Base-by-base conservation (phyloP, 2,888 invertebrate species). In the Rhaphigaster nebulosa region DNA sequence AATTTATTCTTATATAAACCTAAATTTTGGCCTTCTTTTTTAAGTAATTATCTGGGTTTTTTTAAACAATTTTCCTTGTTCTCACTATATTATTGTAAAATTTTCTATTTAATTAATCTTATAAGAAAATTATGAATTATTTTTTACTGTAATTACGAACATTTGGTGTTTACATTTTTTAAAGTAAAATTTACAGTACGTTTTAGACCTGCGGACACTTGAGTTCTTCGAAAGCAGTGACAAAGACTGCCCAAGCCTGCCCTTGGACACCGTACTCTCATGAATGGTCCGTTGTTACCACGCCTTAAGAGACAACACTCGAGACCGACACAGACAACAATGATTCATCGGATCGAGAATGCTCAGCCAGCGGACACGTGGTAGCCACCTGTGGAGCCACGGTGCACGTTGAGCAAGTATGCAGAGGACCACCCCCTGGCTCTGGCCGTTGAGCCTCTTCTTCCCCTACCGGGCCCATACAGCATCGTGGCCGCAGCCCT, bases 341-440 rank as follows among this genome's bases (percentile, higher is more conserved):
- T 84, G 84, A 84, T 84, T 84, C 84, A 84, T 84, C 45, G 84
- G n/a, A 84, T 50, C n/a, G 84, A 45, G 84, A 84, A 84, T 84
- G 45, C 84, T 45, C 84, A 84, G 84, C 45, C 13, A 45, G 45
- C 13, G 84, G 84, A 84, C 84, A 84, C 84, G 84, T 84, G 84
- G 84, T 84, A 84, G 84, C 84, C 84, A 84, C 84, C 84, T 84
- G 84, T 84, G 45, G 84, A n/a, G 84, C 45, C 84, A 84, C 45
- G 84, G 84, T 84, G 45, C 15, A 15, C 12, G 84, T n/a, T 41
- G 84, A 84, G 84, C 6, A 26, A n/a, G 84, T 84, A 84, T 26
- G 38, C 20, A 1, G 45, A 2, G n/a, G 45, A 41, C 84, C 84
- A 84, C 41, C 84, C 41, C n/a, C n/a, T 84, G 84, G 45, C 8